phyloP scores from a whole-genome alignment of 92 coral and sea anemone species.

The Blastomussa wellsi region DNA sequence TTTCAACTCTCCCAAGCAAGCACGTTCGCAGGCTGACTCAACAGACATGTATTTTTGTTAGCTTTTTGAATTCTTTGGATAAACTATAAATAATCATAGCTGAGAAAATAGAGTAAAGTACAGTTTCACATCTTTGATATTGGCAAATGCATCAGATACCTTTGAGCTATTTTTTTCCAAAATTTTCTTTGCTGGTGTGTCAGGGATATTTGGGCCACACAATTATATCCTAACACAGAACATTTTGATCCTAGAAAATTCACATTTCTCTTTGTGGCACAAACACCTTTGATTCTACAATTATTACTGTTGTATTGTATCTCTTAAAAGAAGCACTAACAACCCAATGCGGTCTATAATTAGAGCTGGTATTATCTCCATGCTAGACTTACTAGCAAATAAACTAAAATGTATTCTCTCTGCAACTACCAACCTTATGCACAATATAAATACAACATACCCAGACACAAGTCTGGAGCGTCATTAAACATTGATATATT shows the following conservation, averaged over 20 bases:
- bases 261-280: no score
- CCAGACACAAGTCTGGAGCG: conserved; percentile 19
- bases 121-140: background rate
- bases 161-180: background rate
- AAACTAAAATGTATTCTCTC: background rate
- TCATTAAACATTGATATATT: background rate
- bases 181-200: background rate
- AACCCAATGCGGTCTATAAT: background rate
- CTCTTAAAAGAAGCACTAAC: no score
- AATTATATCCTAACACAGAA: no score
- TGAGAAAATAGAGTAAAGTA: background rate
- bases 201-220: background rate
- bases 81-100: no score
- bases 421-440: background rate
- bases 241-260: no score
- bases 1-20: no score
- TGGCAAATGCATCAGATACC: background rate
- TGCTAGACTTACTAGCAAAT: background rate
- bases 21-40: no score
- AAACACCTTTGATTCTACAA: no score
- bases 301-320: no score
- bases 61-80: no score
- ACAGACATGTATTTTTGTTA: no score
- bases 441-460: background rate
- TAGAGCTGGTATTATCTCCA: background rate